Evolutionary conservation across 2,888 invertebrate species (phyloP).

Genomic region (Pristionchus japonicus): DNA sequence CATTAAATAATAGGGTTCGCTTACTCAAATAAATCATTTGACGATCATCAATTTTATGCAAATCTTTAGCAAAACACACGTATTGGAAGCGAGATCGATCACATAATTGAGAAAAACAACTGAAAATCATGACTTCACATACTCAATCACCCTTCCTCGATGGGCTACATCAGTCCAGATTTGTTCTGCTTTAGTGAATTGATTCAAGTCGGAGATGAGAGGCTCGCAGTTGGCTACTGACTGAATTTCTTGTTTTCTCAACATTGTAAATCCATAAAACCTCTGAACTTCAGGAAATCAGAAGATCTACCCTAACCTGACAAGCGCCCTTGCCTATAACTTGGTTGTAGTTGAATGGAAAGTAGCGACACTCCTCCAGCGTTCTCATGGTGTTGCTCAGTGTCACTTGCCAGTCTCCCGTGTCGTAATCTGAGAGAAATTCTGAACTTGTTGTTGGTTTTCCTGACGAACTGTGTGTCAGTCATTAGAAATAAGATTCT

Average conservation of each 20-base stretch:
- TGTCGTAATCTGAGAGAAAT: background rate
- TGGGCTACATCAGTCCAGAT: conserved; percentile 21
- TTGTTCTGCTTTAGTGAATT: conserved; percentile 10
- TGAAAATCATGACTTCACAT: too few relatives aligned
- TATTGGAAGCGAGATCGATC: too few relatives aligned
- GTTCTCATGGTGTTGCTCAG: background rate
- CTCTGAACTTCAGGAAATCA: background rate
- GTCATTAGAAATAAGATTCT: too few relatives aligned
- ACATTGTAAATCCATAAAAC: background rate
- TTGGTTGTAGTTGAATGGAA: conserved; percentile 35
- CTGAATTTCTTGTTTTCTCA: background rate
- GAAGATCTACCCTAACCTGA: background rate
- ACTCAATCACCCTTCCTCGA: conserved; percentile 19
- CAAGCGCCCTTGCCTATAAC: conserved; percentile 25
- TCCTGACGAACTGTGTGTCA: too few relatives aligned
- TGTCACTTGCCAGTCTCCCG: conserved; percentile 8
- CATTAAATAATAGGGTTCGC: too few relatives aligned
- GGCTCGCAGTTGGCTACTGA: conserved; percentile 37
- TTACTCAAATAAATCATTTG: too few relatives aligned
- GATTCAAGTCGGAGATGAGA: background rate
- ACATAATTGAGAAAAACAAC: too few relatives aligned
- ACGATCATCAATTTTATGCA: too few relatives aligned
- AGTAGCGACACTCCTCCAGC: conserved; percentile 38
- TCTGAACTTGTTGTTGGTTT: too few relatives aligned
- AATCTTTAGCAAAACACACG: too few relatives aligned